Percentiles rank a stretch among this genome's conserved stretches.
Conservation (phyloP, 2,797 vertebrate genomes). For the Orientallactaga sibirica region DNA sequence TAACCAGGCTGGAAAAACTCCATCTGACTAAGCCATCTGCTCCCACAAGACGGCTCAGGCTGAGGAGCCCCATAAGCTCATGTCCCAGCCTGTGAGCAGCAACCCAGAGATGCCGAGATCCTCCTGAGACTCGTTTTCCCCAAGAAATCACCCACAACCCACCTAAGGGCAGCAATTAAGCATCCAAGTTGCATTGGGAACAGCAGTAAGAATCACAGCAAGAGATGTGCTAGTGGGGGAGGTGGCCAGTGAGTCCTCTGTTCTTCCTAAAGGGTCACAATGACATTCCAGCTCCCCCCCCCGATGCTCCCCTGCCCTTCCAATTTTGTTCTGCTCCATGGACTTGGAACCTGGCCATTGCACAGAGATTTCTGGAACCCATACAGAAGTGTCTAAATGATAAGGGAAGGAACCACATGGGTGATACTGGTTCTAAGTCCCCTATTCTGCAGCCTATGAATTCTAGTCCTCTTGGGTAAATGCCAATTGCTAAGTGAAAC, state of each 20-base stretch:
- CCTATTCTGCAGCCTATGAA: background rate
- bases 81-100: constrained; percentile 16
- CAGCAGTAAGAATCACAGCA: background rate
- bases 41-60: constrained; percentile 58
- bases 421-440: background rate
- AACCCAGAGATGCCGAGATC: constrained; percentile 63
- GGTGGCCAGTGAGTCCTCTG: fast-evolving
- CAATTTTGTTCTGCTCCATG: background rate
- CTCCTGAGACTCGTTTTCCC: constrained; percentile 3
- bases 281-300: background rate
- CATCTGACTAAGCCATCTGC: constrained; percentile 73
- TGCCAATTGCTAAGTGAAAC: background rate
- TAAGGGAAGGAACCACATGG: background rate
- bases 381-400: background rate
- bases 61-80: background rate
- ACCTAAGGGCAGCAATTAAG: constrained; percentile 16
- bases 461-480: background rate
- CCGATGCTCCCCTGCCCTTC: background rate
- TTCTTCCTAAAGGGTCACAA: background rate
- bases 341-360: background rate
- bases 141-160: constrained; percentile 43
- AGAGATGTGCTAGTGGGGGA: background rate
- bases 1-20: constrained; percentile 59
- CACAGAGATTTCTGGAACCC: background rate
- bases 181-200: background rate